These are phyloP conservation scores for Salvelinus alpinus DNA, from an alignment of 2,113 vertebrate genomes.

Conservation along the genomic window DNA sequence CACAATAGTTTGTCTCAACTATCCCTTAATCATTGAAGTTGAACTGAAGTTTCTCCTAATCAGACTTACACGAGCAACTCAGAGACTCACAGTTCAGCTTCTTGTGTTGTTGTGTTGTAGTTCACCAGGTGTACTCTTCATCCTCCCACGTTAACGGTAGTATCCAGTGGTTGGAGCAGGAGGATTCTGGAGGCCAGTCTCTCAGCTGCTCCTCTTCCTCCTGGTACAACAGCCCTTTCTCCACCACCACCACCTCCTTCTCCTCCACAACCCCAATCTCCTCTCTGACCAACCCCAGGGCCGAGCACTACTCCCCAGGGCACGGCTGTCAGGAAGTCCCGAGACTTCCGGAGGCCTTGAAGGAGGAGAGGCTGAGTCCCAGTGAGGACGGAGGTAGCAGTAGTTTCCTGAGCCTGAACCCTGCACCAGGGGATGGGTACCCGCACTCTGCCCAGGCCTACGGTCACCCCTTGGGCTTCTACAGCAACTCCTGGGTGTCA, in stretches of 20 bases:
- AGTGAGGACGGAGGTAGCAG: constrained; percentile 19
- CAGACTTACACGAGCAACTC: no score
- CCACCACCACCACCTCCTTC: constrained; percentile 50
- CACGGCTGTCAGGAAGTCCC: constrained; percentile 32
- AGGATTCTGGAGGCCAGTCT: constrained; percentile 43
- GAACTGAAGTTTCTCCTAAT: no score
- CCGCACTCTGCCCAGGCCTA: constrained; percentile 28
- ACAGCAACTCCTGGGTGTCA: constrained; percentile 33
- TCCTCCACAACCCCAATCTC: constrained; percentile 16
- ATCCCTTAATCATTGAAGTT: no score
- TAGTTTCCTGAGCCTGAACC: constrained; percentile 60
- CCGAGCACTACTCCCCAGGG: not conserved
- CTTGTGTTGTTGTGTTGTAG: constrained; percentile 36
- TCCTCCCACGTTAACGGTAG: constrained; percentile 60
- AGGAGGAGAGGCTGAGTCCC: constrained; percentile 62
- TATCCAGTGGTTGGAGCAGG: constrained; percentile 63
- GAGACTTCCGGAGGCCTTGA: constrained; percentile 12
- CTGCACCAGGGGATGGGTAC: constrained; percentile 35
- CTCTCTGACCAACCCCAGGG: constrained; percentile 20
- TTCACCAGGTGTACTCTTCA: constrained; percentile 68
- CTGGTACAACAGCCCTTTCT: constrained; percentile 57
- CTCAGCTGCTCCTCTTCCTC: constrained; percentile 17
- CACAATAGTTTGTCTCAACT: no score
- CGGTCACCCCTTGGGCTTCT: constrained; percentile 36
- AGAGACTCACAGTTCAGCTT: no score